Evolutionary conservation across 2,797 vertebrate species (phyloP).

Genomic region (Sebastes minor): DNA sequence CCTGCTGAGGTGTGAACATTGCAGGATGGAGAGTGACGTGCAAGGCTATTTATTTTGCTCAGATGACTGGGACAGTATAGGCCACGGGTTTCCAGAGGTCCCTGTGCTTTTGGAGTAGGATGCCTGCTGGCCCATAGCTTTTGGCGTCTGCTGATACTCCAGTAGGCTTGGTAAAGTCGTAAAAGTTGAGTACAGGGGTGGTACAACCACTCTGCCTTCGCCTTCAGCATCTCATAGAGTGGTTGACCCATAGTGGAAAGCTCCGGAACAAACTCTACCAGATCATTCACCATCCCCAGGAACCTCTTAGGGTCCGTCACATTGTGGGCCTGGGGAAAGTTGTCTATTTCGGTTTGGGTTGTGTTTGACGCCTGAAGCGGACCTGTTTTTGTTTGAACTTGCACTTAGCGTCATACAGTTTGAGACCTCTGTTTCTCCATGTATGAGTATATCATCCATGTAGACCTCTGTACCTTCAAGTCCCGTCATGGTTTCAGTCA

Average conservation of each 20-base stretch:
- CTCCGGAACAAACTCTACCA: not conserved
- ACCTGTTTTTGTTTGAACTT: not conserved
- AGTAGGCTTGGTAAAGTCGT: not conserved
- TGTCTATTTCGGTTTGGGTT: not conserved
- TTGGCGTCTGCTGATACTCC: not conserved
- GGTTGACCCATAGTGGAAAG: not conserved
- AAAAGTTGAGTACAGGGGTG: not conserved
- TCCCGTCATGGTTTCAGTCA: too few species aligned
- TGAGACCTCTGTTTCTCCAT: too few species aligned
- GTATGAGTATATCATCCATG: too few species aligned
- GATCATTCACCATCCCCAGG: not conserved
- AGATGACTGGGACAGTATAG: not conserved
- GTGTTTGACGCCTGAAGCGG: not conserved
- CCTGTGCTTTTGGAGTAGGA: too few species aligned
- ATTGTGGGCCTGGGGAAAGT: not conserved
- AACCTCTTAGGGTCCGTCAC: not conserved
- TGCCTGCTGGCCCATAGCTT: not conserved
- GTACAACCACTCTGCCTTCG: not conserved
- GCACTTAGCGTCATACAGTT: too few species aligned
- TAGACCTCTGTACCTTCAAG: too few species aligned
- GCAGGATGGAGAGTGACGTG: conserved; percentile 6
- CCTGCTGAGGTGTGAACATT: conserved; percentile 32
- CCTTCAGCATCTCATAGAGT: not conserved
- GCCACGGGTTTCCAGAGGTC: not conserved
- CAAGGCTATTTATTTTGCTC: not conserved